Base-by-base conservation (phyloP, 2,113 vertebrate species). In the Cheirogaleus medius region DNA sequence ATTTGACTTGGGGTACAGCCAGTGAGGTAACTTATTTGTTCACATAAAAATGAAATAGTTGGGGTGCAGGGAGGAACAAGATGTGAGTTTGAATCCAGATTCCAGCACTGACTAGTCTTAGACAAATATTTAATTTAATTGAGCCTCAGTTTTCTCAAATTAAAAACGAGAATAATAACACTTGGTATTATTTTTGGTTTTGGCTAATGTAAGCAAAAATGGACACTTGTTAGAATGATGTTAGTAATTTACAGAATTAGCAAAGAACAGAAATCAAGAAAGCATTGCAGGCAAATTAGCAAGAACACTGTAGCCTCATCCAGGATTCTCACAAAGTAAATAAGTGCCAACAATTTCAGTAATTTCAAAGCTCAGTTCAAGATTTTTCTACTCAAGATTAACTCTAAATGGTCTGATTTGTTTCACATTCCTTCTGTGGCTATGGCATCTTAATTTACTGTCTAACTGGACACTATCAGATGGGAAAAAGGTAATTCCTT, bases 131-230 rank as follows among this genome's bases (percentile, higher is more conserved):
- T 86, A 21, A 66, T 20, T 88, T 90, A 63, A 91, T 2, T 68
- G 49, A 82, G 5, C 8, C 23, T 63, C 29, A 42, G 77, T 91
- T 82, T 91, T 66, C 71, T 64, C 56, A 74, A 86, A 87, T 71
- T 60, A 92, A 91, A 89, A 87, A 84, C 69, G 20, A 68, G 25
- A 91, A 88, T 76, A 87, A 89, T 18, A 64, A 44, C 14, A 42
- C 13, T 71, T 42, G 15, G 8, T 56, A 32, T 77, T 89, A 66
- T 77, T 93, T 95, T 73, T 14, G 2, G 4, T 66, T 88, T 60
- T 83, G 47, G 52, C 60, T 83, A 88, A 73, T 14, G 32, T 73
- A 63, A 95, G 63, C 42, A 92, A 60, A 97, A 56, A 21, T 39
- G 6, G 37, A 90, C 37, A 64, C 14, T 76, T 91, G 37, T 69